Evolutionary conservation across 1,140 invertebrate genomes (phyloP).

Genomic region (Scaptodrosophila lebanonensis): DNA sequence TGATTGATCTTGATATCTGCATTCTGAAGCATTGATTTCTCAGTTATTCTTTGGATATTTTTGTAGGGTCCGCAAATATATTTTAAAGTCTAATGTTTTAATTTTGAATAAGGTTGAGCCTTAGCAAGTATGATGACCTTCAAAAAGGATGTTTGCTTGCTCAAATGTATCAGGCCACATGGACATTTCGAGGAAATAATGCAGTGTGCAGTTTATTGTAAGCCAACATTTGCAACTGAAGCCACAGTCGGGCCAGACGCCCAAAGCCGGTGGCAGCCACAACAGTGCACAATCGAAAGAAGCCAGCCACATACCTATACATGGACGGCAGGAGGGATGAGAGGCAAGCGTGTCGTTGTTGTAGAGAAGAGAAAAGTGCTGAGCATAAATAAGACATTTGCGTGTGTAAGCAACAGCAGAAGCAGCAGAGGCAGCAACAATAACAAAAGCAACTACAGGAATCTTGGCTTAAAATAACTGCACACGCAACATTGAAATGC

Average conservation of each 20-base stretch:
- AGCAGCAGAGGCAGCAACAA: not conserved
- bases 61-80: too few relatives aligned
- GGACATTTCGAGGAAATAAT: too few relatives aligned
- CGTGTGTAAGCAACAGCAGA: conserved; percentile 56
- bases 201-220: conserved; percentile 18
- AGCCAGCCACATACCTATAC: too few relatives aligned
- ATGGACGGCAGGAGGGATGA: too few relatives aligned
- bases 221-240: conserved; percentile 42
- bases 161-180: too few relatives aligned
- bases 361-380: conserved; percentile 56
- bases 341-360: conserved; percentile 55
- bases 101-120: too few relatives aligned
- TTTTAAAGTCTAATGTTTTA: too few relatives aligned
- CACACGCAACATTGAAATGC: conserved; percentile 44
- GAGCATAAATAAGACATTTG: conserved; percentile 75
- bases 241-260: conserved; percentile 39
- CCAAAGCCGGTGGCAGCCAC: conserved; percentile 30
- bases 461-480: conserved; percentile 59
- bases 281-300: conserved; percentile 31
- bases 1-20: too few relatives aligned
- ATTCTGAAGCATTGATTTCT: too few relatives aligned
- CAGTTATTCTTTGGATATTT: too few relatives aligned
- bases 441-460: conserved; percentile 29
- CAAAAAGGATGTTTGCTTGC: too few relatives aligned
- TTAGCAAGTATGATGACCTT: too few relatives aligned